Conservation (phyloP, 2,888 invertebrate genomes). For the Deilephila elpenor region DNA sequence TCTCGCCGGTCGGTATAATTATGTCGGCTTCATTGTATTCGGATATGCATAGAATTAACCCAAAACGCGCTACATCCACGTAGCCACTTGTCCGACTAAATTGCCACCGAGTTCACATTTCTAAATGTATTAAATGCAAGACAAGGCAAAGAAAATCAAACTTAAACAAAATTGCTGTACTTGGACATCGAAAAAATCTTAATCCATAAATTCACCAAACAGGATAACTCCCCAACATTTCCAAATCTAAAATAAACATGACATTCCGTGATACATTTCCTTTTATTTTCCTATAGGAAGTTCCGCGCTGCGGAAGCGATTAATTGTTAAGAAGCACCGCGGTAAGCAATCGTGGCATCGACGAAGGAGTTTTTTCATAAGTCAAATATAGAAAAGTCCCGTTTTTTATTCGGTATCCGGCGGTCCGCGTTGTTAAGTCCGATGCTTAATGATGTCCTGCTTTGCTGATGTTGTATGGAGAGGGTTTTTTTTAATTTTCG, state of each 20-base stretch:
- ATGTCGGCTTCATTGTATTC: no score
- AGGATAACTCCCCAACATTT: not conserved
- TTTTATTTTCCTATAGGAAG: slow-evolving; percentile 51
- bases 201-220: not conserved
- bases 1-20: no score
- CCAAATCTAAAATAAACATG: slow-evolving; percentile 19
- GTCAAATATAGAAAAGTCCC: slow-evolving; percentile 57
- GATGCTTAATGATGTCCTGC: slow-evolving; percentile 72
- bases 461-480: slow-evolving; percentile 49
- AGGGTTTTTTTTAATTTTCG: not conserved
- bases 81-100: no score
- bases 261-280: slow-evolving; percentile 51
- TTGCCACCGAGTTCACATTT: no score
- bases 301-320: slow-evolving; percentile 64
- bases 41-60: no score
- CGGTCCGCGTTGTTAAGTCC: slow-evolving; percentile 56
- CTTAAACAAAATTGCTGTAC: no score
- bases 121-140: no score
- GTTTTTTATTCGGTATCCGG: slow-evolving; percentile 55
- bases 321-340: slow-evolving; percentile 68
- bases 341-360: slow-evolving; percentile 58
- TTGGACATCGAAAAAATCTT: no score
- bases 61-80: no score
- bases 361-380: slow-evolving; percentile 54
- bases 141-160: no score